Base-by-base conservation (phyloP, 2,888 invertebrate species). In the Pheosia tremula region DNA sequence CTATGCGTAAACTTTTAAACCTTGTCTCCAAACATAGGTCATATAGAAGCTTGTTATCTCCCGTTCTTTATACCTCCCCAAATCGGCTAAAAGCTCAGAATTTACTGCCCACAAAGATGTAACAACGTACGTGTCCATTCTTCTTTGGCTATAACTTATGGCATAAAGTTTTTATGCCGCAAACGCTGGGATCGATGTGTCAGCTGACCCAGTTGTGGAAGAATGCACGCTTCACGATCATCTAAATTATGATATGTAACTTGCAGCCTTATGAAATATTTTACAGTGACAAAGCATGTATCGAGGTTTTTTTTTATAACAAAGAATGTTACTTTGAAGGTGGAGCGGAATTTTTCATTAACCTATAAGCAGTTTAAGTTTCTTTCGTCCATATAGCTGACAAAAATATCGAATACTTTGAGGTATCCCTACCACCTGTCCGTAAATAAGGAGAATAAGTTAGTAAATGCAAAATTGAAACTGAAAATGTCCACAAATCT, bases 181-280 rank as follows among this genome's bases (percentile, higher is more conserved):
- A 57, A 63, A 61, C 65, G 68, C 76, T 68, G 73, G 81, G 80
- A 85, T 88, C 87, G 79, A 85, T 83, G 85, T 72, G 65, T 69
- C 63, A 65, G 72, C 66, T 82, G 86, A 84, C 85, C 86, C 68
- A 86, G 71, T 84, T 88, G 59, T 62, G 38, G 58, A 75, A 82
- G 79, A 81, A 82, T 84, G 81, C 81, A 79, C 68, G 78, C 66
- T 38, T 45, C 43, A 60, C 63, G 60, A 57, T 62, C 57, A 41
- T 65, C 59, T 55, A 61, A 64, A 62, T 64, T 62, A 45, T 38
- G 45, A 56, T 56, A 60, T 64, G 65, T 68, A 71, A 47, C 47
- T 39, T 39, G 50, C 50, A 50, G 5, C 39, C n/a, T 58, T 4
- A 37, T 50, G 58, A 38, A 49, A 49, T 50, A 13, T 54, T 55